These are phyloP conservation scores for Galeopterus variegatus DNA, from an alignment of 2,113 vertebrate species.

Conservation along the genomic window DNA sequence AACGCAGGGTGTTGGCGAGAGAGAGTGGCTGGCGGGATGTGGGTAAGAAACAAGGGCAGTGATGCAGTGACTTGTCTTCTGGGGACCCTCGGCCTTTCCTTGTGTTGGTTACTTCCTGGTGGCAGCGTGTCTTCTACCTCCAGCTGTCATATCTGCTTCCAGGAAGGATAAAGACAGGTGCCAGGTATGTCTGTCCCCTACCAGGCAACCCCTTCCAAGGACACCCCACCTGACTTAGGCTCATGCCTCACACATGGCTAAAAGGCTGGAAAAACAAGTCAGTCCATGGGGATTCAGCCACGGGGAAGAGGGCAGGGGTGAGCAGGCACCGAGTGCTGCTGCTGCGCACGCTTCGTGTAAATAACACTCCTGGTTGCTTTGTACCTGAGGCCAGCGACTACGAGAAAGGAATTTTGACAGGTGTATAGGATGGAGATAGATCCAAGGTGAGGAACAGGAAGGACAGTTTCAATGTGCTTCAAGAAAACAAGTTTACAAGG, in stretches of 20 bases:
- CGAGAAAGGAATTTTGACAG: background rate
- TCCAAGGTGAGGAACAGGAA: background rate
- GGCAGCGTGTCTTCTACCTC: background rate
- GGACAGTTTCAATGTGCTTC: background rate
- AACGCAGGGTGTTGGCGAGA: background rate
- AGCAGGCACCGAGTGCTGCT: rapidly evolving
- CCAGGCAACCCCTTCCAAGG: background rate
- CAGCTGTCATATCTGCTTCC: background rate
- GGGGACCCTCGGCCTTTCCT: background rate
- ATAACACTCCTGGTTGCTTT: background rate
- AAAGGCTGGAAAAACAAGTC: background rate
- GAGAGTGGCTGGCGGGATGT: background rate
- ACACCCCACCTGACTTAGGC: background rate
- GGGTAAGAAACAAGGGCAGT: too few species aligned
- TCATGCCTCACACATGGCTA: background rate
- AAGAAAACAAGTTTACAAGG: background rate
- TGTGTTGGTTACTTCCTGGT: background rate
- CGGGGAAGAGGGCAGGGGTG: background rate
- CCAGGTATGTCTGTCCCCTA: background rate
- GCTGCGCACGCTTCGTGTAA: background rate
- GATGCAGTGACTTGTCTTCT: rapidly evolving
- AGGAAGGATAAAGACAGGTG: background rate
- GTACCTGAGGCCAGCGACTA: background rate
- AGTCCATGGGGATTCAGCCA: background rate
- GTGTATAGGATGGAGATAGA: background rate